These are phyloP conservation scores for Dromas ardeola DNA, from an alignment of 2,113 vertebrate species.

Conservation along the genomic window DNA sequence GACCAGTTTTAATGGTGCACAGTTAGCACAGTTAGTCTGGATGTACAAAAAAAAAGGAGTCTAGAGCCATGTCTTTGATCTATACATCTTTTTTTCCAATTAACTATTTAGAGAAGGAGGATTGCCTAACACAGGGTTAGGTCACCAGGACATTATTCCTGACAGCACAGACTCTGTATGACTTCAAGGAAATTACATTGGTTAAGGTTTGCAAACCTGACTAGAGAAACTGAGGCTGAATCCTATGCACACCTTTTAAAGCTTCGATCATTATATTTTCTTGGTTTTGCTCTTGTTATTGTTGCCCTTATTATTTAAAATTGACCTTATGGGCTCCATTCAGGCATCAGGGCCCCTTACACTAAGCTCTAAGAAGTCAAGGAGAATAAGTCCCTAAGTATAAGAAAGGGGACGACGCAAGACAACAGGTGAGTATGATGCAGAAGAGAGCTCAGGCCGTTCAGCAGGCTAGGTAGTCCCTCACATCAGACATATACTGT, in stretches of 20 bases:
- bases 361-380: not conserved
- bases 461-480: not conserved
- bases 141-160: constrained; percentile 6
- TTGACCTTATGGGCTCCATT: not conserved
- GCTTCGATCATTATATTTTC: not conserved
- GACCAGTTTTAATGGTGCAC: not conserved
- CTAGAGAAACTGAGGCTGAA: not conserved
- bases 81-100: not conserved
- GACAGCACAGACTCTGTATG: not conserved
- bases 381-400: not conserved
- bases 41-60: not conserved
- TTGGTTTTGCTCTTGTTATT: not conserved
- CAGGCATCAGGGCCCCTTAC: not conserved
- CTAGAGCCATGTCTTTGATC: not conserved
- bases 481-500: not conserved
- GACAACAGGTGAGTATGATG: not conserved
- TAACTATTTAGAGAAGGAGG: not conserved
- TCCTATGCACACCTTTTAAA: not conserved
- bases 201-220: not conserved
- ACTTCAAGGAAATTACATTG: not conserved
- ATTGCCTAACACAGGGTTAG: not conserved
- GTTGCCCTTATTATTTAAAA: not conserved
- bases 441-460: not conserved
- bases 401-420: not conserved
- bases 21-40: not conserved